Evolutionary conservation across 2,113 vertebrate genomes (phyloP), one percentile per base, ranked within the genome.

Genomic region (Varanus salvator): DNA sequence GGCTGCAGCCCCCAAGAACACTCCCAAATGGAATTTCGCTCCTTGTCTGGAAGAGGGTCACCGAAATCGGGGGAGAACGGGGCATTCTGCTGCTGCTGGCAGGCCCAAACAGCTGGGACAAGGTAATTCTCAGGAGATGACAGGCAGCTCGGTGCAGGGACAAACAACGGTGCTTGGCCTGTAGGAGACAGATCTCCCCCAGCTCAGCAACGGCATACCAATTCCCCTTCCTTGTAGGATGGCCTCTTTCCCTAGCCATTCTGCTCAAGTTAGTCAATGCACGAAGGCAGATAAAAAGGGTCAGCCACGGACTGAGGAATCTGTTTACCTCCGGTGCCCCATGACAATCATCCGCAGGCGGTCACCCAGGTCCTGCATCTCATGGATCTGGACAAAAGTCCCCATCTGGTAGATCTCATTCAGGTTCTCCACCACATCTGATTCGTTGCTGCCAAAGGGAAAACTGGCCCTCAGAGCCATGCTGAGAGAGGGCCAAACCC

Each of bases 331-430:
- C n/a, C 98, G 97, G 88, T 99, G 99, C 9, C 99, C 99, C 98
- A 99, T 99, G 89, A 99, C 98, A 0, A 99, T 99, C 99, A 99
- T 99, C 2, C 99, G 98, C 87, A 99, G 92, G 94, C 98, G 99
- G 96, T 99, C 99, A 1, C 99, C 99, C 0, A 99, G 97, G 96
- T 99, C 99, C 96, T 99, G 99, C 99, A 99, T 99, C 93, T 99
- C 99, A 7, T 99, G 99, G 87, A 99, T 99, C 97, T 99, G 99
- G 14, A 99, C 98, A 38, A 99, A 99, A 0, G 99, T 99, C 60
- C 99, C 99, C 0, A 98, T 98, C 91, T 97, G 96, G 93, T 99
- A 99, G 92, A 99, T 91, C n/a, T 98, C 98, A 1, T 99, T 97
- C 82, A 99, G 96, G 95, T 96, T 98, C 89, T 98, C 98, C 71